Base-by-base conservation (phyloP, 2,888 invertebrate species). In the Stegana nigrithorax region DNA sequence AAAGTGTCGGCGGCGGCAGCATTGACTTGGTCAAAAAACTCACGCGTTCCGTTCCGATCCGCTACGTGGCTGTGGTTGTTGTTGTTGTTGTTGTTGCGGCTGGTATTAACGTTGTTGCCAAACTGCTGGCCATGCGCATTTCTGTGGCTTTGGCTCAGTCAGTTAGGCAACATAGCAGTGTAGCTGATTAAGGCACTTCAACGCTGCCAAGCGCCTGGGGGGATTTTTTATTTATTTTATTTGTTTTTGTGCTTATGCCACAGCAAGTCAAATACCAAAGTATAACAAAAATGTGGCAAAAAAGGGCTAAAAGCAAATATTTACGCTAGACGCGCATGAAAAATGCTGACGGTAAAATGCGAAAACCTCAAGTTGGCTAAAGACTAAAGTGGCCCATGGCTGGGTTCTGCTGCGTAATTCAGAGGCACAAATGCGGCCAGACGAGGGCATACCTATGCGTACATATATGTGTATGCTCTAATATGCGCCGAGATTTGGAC, bases 231-330 rank as follows among this genome's bases (percentile, higher is more conserved):
- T n/a, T n/a, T n/a, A n/a, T n/a, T n/a, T n/a, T n/a, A n/a, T 39
- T 39, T 36, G 10, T 36, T 36, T 39, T 12, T 39, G 39, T 39
- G 6, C 17, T 39, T 39, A 39, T 39, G 39, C 39, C 12, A 23
- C 17, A 19, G 12, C 2, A 21, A 8, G 23, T 12, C 1, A 32
- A 8, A 32, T 6, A 21, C 2, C 1, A 14, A 55, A 53, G 14
- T n/a, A 53, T 14, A 55, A 26, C 32, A 19, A 1, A 32, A 32
- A 55, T 55, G 4, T 6, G 12, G 29, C 21, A n/a, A 3, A 23
- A 45, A 45, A 45, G n/a, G 12, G 23, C 21, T 45, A 45, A 45
- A 45, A 12, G 45, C 19, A 45, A 45, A 45, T 45, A 45, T 45
- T 23, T 21, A n/a, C 45, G 23, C 45, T 6, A 39, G 39, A 39